Evolutionary conservation across 2,113 vertebrate species (phyloP), one percentile per base, ranked within the genome.

Genomic region (Lepisosteus oculatus): DNA sequence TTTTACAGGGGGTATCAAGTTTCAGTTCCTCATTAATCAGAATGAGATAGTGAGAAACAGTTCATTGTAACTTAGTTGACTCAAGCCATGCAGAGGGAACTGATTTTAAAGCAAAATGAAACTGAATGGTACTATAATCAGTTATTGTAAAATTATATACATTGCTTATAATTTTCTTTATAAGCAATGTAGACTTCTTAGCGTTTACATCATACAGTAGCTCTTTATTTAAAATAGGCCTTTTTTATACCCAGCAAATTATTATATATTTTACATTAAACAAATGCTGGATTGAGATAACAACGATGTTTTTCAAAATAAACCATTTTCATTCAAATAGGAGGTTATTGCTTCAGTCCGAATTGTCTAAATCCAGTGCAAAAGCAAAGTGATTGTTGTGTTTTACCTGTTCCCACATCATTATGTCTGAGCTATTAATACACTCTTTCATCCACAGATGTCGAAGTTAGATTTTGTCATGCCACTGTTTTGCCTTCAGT

Each of bases 341-440:
- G 72, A 76, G 56, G 72, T 71, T 81, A 70, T 72, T 81, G 2
- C 81, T 81, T 82, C 67, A 76, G 77, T 76, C 69, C 66, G 72
- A 74, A 78, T 70, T 83, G 78, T 55, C 78, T 66, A 85, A 87
- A 85, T 84, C 85, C 82, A 77, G 79, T 81, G 79, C 81, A 79
- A 59, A 65, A 71, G 78, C 73, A 80, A 82, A 77, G 81, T 86
- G 85, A 86, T 81, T 79, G 72, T 81, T 66, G 76, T 77, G 70
- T 74, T 78, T 72, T 77, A 75, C 55, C 78, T 63, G 73, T 71
- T 74, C 70, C 73, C 71, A 76, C 69, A 81, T 81, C 77, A 81
- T 83, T 47, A 81, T 81, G 69, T 77, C 45, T 70, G 80, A 83
- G 76, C 81, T 80, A 71, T 75, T 79, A 79, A 75, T 80, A 74